These are phyloP conservation scores for Yponomeuta cagnagella DNA, from an alignment of 2,888 invertebrate genomes.

Conservation along the genomic window DNA sequence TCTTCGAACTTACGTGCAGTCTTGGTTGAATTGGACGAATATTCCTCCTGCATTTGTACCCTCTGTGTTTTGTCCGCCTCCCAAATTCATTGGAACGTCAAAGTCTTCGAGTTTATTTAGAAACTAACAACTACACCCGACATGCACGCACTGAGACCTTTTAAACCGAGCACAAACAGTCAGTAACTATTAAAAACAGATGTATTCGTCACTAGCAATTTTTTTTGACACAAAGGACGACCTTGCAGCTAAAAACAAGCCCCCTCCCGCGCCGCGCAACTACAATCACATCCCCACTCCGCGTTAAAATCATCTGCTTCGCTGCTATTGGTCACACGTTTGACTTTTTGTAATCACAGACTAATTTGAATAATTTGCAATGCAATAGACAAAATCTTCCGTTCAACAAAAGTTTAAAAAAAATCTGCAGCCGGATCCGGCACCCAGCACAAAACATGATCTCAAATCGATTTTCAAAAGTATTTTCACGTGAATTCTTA, in stretches of 20 bases:
- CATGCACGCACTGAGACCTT: slow-evolving; percentile 53
- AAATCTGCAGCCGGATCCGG: too few species aligned
- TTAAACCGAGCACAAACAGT: slow-evolving; percentile 53
- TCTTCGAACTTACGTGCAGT: slow-evolving; percentile 90
- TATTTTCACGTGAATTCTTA: too few species aligned
- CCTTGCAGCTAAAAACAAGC: slow-evolving; percentile 76
- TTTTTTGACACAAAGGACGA: slow-evolving; percentile 80
- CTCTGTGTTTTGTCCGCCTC: slow-evolving; percentile 81
- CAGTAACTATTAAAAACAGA: slow-evolving; percentile 60
- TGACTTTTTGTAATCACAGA: too few species aligned
- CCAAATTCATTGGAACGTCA: slow-evolving; percentile 89
- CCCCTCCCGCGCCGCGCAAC: slow-evolving; percentile 50
- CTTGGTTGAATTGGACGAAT: slow-evolving; percentile 98
- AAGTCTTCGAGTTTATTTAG: slow-evolving; percentile 47
- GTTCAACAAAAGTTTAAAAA: too few species aligned
- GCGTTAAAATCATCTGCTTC: slow-evolving; percentile 22
- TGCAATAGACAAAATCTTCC: too few species aligned
- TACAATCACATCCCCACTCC: slow-evolving; percentile 27
- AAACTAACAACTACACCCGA: slow-evolving; percentile 47
- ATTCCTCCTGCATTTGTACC: slow-evolving; percentile 89
- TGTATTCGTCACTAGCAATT: slow-evolving; percentile 57
- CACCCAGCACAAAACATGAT: too few species aligned
- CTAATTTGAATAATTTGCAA: too few species aligned
- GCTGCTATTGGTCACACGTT: slow-evolving; percentile 20
- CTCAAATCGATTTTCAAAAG: too few species aligned